Percentiles rank a stretch among this genome's conserved stretches.
Evolutionary conservation across 92 coral and sea anemone genomes (phyloP).

Genomic region (Parazoanthus atlanticus): DNA sequence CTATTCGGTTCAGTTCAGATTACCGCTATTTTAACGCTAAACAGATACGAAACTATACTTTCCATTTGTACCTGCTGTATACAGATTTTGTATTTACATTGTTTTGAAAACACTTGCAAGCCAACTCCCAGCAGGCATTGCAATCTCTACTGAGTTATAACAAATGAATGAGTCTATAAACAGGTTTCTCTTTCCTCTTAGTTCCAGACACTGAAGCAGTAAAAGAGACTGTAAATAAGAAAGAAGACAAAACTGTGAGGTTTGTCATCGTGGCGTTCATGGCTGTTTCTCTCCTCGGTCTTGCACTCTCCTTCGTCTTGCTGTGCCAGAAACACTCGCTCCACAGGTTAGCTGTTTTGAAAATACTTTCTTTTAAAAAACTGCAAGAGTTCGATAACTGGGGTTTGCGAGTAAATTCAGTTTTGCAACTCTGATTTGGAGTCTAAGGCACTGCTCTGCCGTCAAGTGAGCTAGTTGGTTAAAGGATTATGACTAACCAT

Average conservation of each 20-base stretch:
- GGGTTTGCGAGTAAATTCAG: no score
- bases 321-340: background rate
- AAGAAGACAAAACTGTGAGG: background rate
- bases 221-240: background rate
- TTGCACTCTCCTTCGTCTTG: conserved; percentile 8
- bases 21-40: no score
- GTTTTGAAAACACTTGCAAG: no score
- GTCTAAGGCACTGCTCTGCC: background rate
- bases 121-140: no score
- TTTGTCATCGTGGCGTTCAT: conserved; percentile 17
- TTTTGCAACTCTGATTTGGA: no score
- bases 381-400: no score
- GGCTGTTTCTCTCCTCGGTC: conserved; percentile 12
- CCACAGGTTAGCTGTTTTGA: background rate
- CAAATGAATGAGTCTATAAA: background rate
- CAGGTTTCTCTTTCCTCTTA: background rate
- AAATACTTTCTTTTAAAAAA: background rate
- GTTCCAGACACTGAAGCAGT: conserved; percentile 21
- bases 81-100: no score
- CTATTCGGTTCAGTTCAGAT: no score
- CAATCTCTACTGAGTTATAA: background rate
- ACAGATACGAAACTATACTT: no score
- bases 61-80: no score
- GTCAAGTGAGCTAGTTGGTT: background rate
- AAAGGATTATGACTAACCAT: no score